Conservation (phyloP, 1,140 invertebrate genomes). For the Musca domestica region DNA sequence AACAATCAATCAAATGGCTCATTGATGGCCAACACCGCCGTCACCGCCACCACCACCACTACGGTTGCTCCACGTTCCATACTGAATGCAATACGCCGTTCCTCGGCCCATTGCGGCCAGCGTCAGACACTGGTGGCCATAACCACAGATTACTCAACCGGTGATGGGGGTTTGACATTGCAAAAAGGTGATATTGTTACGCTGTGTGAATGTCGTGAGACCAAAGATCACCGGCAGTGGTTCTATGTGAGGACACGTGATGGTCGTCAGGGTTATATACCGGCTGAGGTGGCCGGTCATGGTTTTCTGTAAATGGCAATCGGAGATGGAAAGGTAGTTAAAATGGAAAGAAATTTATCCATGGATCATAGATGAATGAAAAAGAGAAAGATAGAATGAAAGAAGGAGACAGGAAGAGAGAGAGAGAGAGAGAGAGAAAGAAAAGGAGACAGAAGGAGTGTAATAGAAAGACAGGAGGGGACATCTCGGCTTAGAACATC, state of each 20-base stretch:
- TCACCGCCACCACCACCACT: constrained; percentile 1
- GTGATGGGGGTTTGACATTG: constrained; percentile 66
- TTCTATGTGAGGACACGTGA: constrained; percentile 70
- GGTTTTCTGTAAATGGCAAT: constrained; percentile 64
- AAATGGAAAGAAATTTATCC: too few relatives aligned
- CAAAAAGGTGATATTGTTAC: constrained; percentile 72
- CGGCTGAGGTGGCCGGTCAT: constrained; percentile 70
- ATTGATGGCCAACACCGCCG: too few relatives aligned
- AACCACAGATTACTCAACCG: constrained; percentile 63
- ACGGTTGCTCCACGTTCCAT: constrained; percentile 33
- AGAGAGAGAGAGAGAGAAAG: too few relatives aligned
- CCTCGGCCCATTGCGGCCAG: constrained; percentile 29
- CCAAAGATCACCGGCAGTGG: constrained; percentile 62
- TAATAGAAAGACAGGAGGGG: too few relatives aligned
- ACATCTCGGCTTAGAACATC: too few relatives aligned
- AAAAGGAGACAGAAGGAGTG: too few relatives aligned
- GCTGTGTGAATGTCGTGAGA: constrained; percentile 59
- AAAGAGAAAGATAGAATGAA: too few relatives aligned
- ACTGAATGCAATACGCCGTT: constrained; percentile 27
- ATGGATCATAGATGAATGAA: too few relatives aligned
- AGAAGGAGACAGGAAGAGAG: too few relatives aligned
- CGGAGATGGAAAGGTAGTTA: too few relatives aligned
- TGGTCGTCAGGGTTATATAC: constrained; percentile 72
- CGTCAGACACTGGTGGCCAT: constrained; percentile 69
- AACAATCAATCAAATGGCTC: too few relatives aligned